Percentiles rank a stretch among this genome's conserved stretches.
These are phyloP conservation scores for Stenotaenia linearis DNA, from an alignment of 2,888 invertebrate species.

Conservation along the genomic window DNA sequence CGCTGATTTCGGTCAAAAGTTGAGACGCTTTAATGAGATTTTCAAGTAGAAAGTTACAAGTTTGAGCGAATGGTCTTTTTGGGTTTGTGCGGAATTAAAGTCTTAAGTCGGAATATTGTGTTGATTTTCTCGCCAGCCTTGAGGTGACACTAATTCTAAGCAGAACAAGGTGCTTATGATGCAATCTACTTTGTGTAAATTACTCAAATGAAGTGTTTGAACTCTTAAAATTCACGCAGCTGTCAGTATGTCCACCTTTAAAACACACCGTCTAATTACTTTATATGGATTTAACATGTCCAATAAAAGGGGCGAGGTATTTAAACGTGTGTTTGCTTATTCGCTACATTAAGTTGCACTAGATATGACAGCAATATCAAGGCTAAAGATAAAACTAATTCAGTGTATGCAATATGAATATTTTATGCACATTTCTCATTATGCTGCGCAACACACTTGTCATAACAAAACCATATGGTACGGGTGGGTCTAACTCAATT, in stretches of 20 bases:
- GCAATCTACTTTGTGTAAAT: conserved; percentile 15
- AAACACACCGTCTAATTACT: neutral
- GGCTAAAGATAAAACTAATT: neutral
- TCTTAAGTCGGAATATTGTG: conserved; percentile 2
- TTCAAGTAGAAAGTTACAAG: neutral
- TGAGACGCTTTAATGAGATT: neutral
- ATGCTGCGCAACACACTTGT: too few species aligned
- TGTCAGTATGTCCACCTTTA: neutral
- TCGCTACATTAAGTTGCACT: neutral
- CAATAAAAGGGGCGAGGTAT: neutral
- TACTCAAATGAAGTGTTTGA: conserved; percentile 1
- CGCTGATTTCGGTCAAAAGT: neutral
- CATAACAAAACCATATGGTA: too few species aligned
- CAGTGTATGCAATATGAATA: neutral
- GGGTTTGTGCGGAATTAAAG: neutral
- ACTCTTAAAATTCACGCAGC: neutral
- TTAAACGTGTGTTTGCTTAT: neutral
- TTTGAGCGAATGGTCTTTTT: neutral
- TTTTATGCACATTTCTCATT: neutral
- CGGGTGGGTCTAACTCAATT: too few species aligned
- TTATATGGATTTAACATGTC: neutral
- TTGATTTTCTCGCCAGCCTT: conserved; percentile 3
- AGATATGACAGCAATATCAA: neutral
- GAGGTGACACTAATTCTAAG: conserved; percentile 5
- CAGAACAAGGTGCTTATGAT: conserved; percentile 1